A percentile compares a stretch with the other conserved stretches of the same genome.
These are phyloP conservation scores for Himantopus leucocephalus DNA, from an alignment of 2,113 vertebrate genomes.

Conservation along the genomic window DNA sequence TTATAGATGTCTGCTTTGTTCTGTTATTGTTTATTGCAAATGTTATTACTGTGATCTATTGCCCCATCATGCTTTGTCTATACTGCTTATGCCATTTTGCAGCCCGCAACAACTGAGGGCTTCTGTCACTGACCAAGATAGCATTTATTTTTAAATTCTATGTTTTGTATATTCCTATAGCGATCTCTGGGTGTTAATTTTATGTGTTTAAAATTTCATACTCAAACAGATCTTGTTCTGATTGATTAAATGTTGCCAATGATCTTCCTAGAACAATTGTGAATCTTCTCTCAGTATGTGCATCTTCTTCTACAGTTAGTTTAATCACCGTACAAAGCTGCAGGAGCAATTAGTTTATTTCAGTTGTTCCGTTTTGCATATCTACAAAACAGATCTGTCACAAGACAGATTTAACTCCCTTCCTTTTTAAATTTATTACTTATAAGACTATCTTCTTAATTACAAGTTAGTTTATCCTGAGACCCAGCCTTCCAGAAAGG, in stretches of 20 bases:
- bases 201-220: conserved; percentile 79
- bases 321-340: background rate
- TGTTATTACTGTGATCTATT: conserved; percentile 86
- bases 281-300: conserved; percentile 37
- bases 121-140: conserved; percentile 63
- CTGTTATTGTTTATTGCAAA: conserved; percentile 87
- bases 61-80: conserved; percentile 75
- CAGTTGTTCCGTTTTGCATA: background rate
- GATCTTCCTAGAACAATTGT: conserved; percentile 47
- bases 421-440: background rate
- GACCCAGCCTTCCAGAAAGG: background rate
- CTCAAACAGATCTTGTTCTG: conserved; percentile 61
- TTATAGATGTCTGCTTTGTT: conserved; percentile 81
- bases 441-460: background rate
- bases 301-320: background rate
- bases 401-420: background rate
- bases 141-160: conserved; percentile 67
- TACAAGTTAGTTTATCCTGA: background rate
- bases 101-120: conserved; percentile 66
- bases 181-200: conserved; percentile 73
- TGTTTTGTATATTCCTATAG: conserved; percentile 57
- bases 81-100: conserved; percentile 62
- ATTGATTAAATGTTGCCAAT: conserved; percentile 66
- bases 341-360: background rate
- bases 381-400: background rate